Base-by-base conservation (phyloP, 30 jellyfish, hydroid and myxozoan species). In the Mastigias papua region DNA sequence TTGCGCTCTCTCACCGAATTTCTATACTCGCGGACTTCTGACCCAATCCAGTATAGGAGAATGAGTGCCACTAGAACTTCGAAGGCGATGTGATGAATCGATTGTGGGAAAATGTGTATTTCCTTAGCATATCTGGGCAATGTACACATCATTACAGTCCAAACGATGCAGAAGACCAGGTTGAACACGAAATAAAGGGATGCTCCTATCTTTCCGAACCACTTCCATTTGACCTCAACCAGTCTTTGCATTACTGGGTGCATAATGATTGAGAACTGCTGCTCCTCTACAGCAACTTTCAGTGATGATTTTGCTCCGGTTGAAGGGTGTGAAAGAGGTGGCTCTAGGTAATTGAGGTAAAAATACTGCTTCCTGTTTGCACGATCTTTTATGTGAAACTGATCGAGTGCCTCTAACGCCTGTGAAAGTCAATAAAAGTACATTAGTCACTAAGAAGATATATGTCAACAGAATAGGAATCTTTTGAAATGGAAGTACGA, bases 371-470 rank as follows among this genome's bases (percentile, higher is more conserved):
- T 82, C 54, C 99, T 76, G 91, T 83, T 89, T 0, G 98, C 99
- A 48, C 99, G 86, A 73, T 90, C 94, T 34, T 73, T 86, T 68
- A 75, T 48, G 96, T 95, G 97, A 73, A 95, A 95, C 37, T 95
- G 98, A 69, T 94, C 94, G 37, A 94, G 70, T 25, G 97, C 98
- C 37, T 77, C 71, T 74, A 81, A 34, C 6, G 98, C 98, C 98
- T 94, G 63, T n/a, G 84, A 31, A 60, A n/a, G 25, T 22, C 33
- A 6, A 16, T 16, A 46, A 46, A 46, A 46, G 16, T 46, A 8
- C 8, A 46, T 46, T 46, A 46, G 60, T 6, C 8, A 16, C 16
- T 46, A 8, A 8, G 60, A 46, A 46, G 60, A 46, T 46, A 6
- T 16, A 46, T 16, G 60, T 46, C n/a, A 37, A 37, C 54, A 37